Evolutionary conservation across 2,888 invertebrate genomes (phyloP), one percentile per base, ranked within the genome.

Genomic region (Thera britannica): DNA sequence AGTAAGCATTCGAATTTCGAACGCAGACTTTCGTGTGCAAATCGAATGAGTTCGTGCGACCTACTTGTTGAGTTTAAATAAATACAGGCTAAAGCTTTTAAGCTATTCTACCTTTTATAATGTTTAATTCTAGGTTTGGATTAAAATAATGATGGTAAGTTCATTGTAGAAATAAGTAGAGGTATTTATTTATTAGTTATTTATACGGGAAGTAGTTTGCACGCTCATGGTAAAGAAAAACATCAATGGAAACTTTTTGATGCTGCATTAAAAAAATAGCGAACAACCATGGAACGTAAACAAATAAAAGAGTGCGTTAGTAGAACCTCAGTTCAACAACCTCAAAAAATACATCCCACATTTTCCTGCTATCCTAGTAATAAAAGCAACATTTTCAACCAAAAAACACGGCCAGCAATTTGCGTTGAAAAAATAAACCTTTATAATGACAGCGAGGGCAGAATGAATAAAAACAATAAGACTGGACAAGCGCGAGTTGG

Each of bases 391-490:
- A 62, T 59, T 72, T 72, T 64, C 64, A 66, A 72, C 73, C 72
- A 65, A 70, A 73, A 75, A 74, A 70, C 59, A 70, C 34, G 51
- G 65, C 58, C 56, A 62, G 68, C 69, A 76, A 74, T 73, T 71
- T 72, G 62, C 68, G 58, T 58, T 48, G 67, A 62, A 72, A 71
- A 79, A 70, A 70, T 67, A 67, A 70, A 81, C 79, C 75, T 77
- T 77, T 77, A 80, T 83, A 84, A 84, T 82, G 81, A 81, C 77
- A 77, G 75, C 68, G 64, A 74, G 72, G 66, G 72, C 72, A 72
- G 72, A 76, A 77, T 75, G 70, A 75, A 75, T 74, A 77, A 77
- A 78, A 76, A 77, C 73, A 72, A 73, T 73, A 72, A 76, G 63
- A 48, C 63, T 56, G 56, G 70, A 23, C 67, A 71, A 71, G 69